A percentile compares a stretch with the other conserved stretches of the same genome.
These are phyloP conservation scores for Adelognathus sp. DNA, from an alignment of 2,888 invertebrate genomes.

Conservation along the genomic window DNA sequence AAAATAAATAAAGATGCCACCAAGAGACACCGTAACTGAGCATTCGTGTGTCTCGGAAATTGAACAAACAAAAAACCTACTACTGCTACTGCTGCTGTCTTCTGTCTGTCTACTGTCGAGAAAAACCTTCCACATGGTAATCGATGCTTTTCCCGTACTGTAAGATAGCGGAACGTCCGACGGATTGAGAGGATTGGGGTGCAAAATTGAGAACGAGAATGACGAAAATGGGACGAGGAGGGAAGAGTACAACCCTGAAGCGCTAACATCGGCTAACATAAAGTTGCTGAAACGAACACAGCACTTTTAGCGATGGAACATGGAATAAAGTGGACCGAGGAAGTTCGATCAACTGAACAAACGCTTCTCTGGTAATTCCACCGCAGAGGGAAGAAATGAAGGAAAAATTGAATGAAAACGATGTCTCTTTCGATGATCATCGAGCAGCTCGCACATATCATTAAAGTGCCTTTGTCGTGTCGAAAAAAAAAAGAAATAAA, in stretches of 20 bases:
- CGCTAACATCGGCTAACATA: slow-evolving; percentile 23
- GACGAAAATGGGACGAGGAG: slow-evolving; percentile 20
- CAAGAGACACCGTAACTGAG: not conserved
- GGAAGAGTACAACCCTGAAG: slow-evolving; percentile 20
- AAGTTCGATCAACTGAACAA: slow-evolving; percentile 58
- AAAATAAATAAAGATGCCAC: not conserved
- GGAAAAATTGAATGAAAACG: slow-evolving; percentile 44
- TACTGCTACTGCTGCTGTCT: not conserved
- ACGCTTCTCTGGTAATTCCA: slow-evolving; percentile 9
- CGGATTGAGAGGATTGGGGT: slow-evolving; percentile 7
- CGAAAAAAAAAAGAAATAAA: not conserved
- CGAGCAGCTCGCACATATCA: slow-evolving; percentile 63
- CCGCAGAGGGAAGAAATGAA: slow-evolving; percentile 30
- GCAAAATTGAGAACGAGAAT: slow-evolving; percentile 44
- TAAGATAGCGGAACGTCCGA: slow-evolving; percentile 64
- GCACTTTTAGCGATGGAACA: not conserved
- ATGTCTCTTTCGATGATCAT: slow-evolving; percentile 51
- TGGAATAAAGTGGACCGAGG: slow-evolving; percentile 31
- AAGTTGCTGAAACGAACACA: slow-evolving; percentile 2
- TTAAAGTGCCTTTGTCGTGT: slow-evolving; percentile 56
- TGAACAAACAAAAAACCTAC: not conserved
- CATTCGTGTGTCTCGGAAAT: slow-evolving; percentile 1
- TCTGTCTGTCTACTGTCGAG: slow-evolving; percentile 35
- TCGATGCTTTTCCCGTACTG: slow-evolving; percentile 72
- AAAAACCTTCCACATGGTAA: slow-evolving; percentile 72